Conservation (phyloP, 2,113 vertebrate genomes). For the Condylura cristata region DNA sequence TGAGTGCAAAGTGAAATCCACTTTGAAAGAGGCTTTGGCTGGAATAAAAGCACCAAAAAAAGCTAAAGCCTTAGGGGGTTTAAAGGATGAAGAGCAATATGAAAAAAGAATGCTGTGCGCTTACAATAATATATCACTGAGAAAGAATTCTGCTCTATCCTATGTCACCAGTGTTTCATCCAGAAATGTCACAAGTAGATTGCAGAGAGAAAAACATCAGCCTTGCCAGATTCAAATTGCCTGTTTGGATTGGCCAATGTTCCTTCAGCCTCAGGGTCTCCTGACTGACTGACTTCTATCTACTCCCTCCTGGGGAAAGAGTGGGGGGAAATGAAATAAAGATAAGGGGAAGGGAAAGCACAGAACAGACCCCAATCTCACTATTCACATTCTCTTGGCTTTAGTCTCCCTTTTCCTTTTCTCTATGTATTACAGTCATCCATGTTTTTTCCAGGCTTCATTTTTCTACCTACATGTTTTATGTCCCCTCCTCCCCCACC, state of each 20-base stretch:
- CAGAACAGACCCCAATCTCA: neutral
- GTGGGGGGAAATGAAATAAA: neutral
- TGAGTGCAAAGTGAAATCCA: neutral
- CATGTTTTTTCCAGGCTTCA: neutral
- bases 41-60: constrained; percentile 28
- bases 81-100: neutral
- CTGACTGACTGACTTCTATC: neutral
- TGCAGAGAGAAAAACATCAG: neutral
- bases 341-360: neutral
- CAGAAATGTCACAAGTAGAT: neutral
- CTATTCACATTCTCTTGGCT: neutral
- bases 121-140: neutral
- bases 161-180: neutral
- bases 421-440: neutral
- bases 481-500: too few relatives aligned
- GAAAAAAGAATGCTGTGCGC: neutral
- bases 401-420: neutral
- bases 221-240: neutral
- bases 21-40: neutral
- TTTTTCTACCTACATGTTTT: neutral
- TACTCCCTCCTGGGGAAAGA: neutral
- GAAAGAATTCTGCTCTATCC: neutral
- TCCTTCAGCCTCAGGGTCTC: neutral
- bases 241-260: neutral
- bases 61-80: neutral